Evolutionary conservation across 2,888 invertebrate genomes (phyloP).

Genomic region (Hypomecis atomaria): DNA sequence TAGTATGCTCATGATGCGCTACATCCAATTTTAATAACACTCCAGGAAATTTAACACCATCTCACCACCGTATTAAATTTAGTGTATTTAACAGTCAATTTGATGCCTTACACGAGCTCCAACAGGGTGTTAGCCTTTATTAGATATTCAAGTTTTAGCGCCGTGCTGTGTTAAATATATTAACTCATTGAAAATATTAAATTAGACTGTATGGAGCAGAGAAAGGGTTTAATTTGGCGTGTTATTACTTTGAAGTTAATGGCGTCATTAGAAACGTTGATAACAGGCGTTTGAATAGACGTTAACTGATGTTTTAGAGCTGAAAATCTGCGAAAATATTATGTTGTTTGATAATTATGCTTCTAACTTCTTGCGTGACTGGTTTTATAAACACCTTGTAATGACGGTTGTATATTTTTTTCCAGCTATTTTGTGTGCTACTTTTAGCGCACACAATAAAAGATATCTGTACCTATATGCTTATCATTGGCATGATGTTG

Average conservation of each 20-base stretch:
- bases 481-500: no score
- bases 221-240: constrained; percentile 14
- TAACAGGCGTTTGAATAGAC: constrained; percentile 10
- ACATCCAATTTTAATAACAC: background rate
- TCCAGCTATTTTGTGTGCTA: no score
- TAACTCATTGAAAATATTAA: constrained; percentile 23
- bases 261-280: constrained; percentile 10
- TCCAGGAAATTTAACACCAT: constrained; percentile 16
- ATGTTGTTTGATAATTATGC: background rate
- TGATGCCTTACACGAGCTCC: constrained; percentile 18
- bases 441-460: no score
- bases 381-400: no score
- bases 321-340: constrained; percentile 6
- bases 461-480: no score
- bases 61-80: constrained; percentile 17
- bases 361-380: background rate
- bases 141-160: constrained; percentile 38
- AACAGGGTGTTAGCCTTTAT: constrained; percentile 28
- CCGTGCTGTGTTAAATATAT: constrained; percentile 37
- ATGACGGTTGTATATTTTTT: no score
- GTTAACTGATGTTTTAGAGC: constrained; percentile 10
- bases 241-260: constrained; percentile 14
- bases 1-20: no score
- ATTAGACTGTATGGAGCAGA: constrained; percentile 3
- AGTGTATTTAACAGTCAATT: constrained; percentile 23